Percentiles rank a stretch among this genome's conserved stretches.
Conservation (phyloP, 2,797 vertebrate species). For the Diplodus puntazzo region DNA sequence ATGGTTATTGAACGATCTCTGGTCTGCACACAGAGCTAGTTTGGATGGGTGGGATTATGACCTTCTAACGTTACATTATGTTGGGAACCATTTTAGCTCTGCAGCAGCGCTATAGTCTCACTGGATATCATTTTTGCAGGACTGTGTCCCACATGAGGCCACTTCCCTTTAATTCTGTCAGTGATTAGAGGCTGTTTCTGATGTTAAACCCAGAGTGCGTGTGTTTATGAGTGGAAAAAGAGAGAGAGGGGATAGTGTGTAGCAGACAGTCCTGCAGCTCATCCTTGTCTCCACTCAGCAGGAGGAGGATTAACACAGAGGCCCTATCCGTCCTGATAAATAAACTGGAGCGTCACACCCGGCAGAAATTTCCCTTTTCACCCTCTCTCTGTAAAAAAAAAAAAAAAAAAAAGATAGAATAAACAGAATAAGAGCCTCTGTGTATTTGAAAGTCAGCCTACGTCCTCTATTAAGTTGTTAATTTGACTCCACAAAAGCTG, state of each 20-base stretch:
- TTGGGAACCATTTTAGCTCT: slow-evolving; percentile 4
- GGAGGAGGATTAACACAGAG: slow-evolving; percentile 70
- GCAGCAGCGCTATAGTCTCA: slow-evolving; percentile 1
- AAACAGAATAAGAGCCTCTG: slow-evolving; percentile 20
- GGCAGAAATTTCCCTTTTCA: slow-evolving; percentile 42
- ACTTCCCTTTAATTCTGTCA: slow-evolving; percentile 35
- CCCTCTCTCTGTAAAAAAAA: slow-evolving; percentile 22
- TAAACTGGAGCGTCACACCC: slow-evolving; percentile 65
- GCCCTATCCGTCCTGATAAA: slow-evolving; percentile 49
- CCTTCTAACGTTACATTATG: slow-evolving; percentile 54
- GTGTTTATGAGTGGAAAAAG: slow-evolving; percentile 16
- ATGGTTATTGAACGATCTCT: slow-evolving; percentile 67
- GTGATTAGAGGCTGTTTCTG: slow-evolving; percentile 35
- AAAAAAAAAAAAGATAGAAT: not conserved
- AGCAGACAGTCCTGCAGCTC: slow-evolving; percentile 54
- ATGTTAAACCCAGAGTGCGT: slow-evolving; percentile 36
- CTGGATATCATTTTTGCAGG: slow-evolving; percentile 18
- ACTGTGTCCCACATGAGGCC: slow-evolving; percentile 25
- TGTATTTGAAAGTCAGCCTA: slow-evolving; percentile 48
- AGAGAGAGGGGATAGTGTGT: slow-evolving; percentile 16
- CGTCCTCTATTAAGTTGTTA: slow-evolving; percentile 26
- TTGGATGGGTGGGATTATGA: slow-evolving; percentile 32
- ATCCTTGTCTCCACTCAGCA: slow-evolving; percentile 61
- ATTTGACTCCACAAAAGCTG: slow-evolving; percentile 26
- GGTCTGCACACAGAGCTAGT: slow-evolving; percentile 17